A percentile compares a stretch with the other conserved stretches of the same genome.
phyloP scores from a whole-genome alignment of 2,888 invertebrate genomes.

The Teleogryllus oceanicus region DNA sequence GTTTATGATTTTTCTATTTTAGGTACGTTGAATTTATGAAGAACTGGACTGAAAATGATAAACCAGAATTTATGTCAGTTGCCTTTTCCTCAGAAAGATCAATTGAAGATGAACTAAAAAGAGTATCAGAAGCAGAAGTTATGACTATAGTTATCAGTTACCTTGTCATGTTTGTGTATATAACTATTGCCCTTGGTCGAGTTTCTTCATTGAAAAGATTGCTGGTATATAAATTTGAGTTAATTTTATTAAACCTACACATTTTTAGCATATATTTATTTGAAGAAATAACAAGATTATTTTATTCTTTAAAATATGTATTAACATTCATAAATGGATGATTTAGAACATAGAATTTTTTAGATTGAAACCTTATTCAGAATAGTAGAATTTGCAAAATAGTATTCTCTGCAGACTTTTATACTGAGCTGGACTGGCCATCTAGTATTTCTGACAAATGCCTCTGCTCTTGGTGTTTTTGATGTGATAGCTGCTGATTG shows the following conservation, averaged over 20 bases:
- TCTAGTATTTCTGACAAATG: too few relatives aligned
- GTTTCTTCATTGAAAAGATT: slow-evolving; percentile 58
- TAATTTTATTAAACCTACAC: not conserved
- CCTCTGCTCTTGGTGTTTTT: too few relatives aligned
- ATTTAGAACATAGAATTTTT: too few relatives aligned
- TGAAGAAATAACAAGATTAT: too few relatives aligned
- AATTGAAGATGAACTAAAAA: slow-evolving; percentile 84
- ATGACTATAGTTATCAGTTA: slow-evolving; percentile 85
- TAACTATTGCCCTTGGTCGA: slow-evolving; percentile 80
- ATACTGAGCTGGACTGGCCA: too few relatives aligned
- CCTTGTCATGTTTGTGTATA: slow-evolving; percentile 87
- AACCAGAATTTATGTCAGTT: slow-evolving; percentile 62
- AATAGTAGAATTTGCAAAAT: too few relatives aligned
- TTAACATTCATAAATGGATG: too few relatives aligned
- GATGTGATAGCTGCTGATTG: too few relatives aligned
- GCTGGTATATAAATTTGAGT: slow-evolving; percentile 47
- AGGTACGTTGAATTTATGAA: slow-evolving; percentile 66
- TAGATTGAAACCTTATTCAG: too few relatives aligned
- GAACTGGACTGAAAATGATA: slow-evolving; percentile 52
- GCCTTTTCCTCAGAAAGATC: slow-evolving; percentile 79
- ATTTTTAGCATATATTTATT: not conserved
- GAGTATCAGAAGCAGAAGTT: slow-evolving; percentile 82
- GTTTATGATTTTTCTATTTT: not conserved
- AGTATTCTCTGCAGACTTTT: too few relatives aligned
- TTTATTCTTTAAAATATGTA: too few relatives aligned